Conservation (phyloP, 2,113 vertebrate genomes). For the Pygoscelis adeliae region DNA sequence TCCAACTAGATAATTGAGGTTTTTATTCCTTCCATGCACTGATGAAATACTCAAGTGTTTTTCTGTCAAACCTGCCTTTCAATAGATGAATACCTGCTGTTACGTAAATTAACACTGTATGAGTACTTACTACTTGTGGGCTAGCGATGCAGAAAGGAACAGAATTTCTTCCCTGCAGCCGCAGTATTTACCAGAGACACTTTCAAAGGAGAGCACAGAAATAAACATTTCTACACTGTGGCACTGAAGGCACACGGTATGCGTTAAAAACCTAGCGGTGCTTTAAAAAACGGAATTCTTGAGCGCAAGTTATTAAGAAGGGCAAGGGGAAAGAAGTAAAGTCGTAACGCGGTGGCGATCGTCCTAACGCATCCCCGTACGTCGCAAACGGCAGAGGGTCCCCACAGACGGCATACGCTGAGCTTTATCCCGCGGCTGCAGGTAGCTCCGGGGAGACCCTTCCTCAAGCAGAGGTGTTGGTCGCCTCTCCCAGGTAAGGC, state of each 20-base stretch:
- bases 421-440: background rate
- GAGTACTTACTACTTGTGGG: background rate
- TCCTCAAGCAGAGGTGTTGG: background rate
- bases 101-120: background rate
- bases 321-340: background rate
- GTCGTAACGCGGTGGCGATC: background rate
- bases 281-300: background rate
- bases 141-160: background rate
- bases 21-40: background rate
- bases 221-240: background rate
- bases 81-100: background rate
- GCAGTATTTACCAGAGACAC: background rate
- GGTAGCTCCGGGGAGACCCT: background rate
- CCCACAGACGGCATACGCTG: fast-evolving
- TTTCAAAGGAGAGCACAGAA: background rate
- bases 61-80: background rate
- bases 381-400: background rate
- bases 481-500: background rate
- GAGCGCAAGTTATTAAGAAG: background rate
- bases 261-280: background rate
- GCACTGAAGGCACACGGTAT: fast-evolving
- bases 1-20: fast-evolving
- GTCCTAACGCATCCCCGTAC: too few species aligned
- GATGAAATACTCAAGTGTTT: background rate
- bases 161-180: background rate